phyloP scores from a whole-genome alignment of 1,140 invertebrate species.

The Linepithema humile region DNA sequence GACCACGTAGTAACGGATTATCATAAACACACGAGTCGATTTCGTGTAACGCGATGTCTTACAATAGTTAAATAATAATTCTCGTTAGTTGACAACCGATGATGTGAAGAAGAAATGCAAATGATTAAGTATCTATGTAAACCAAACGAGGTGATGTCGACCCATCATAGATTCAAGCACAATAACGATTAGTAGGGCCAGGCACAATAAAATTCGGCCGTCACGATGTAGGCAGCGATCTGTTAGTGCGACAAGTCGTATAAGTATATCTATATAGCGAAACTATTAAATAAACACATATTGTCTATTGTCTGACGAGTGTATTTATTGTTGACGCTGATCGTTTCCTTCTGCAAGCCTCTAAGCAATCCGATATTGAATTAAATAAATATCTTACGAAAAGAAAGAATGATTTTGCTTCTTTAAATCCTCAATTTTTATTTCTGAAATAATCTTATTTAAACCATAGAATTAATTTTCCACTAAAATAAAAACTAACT shows the following conservation, averaged over 20 bases:
- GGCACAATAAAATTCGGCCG: conserved; percentile 84
- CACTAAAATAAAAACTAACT: no score
- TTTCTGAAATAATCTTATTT: no score
- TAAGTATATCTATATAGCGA: conserved; percentile 82
- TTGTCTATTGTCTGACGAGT: conserved; percentile 83
- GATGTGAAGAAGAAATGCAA: conserved; percentile 39
- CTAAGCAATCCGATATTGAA: conserved; percentile 41
- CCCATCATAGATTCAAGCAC: conserved; percentile 83
- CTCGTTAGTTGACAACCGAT: conserved; percentile 57
- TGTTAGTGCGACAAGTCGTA: conserved; percentile 83
- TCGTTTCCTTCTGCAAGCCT: conserved; percentile 57
- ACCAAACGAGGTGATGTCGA: conserved; percentile 77
- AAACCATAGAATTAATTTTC: no score
- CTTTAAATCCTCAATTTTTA: not conserved
- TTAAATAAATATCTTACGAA: conserved; percentile 61
- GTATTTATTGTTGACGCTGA: conserved; percentile 70
- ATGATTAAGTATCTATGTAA: conserved; percentile 66
- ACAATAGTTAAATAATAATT: conserved; percentile 56
- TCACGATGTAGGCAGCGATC: conserved; percentile 83
- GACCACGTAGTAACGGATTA: conserved; percentile 58
- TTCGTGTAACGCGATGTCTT: conserved; percentile 67
- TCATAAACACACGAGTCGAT: conserved; percentile 50
- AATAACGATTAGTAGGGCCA: conserved; percentile 84
- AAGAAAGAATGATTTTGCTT: not conserved
- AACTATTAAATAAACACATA: conserved; percentile 84